These are phyloP conservation scores for Brotula barbata DNA, from an alignment of 2,797 vertebrate species.

Conservation along the genomic window DNA sequence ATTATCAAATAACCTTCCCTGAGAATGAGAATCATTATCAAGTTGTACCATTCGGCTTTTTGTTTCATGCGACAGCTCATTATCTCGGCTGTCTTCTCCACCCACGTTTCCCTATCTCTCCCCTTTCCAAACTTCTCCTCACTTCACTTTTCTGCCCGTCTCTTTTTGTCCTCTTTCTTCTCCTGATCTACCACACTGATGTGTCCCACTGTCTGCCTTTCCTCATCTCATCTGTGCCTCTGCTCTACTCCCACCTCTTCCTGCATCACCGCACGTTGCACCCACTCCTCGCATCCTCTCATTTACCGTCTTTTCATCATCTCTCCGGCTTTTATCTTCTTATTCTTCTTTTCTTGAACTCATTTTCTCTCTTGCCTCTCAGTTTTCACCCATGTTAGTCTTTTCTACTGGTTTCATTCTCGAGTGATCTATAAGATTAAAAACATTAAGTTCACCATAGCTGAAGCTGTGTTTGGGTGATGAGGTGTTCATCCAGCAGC, in stretches of 20 bases:
- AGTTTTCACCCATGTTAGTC: neutral
- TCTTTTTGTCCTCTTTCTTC: conserved; percentile 15
- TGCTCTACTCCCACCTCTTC: neutral
- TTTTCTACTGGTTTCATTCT: neutral
- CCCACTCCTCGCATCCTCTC: neutral
- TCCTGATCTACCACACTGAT: neutral
- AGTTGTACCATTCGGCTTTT: conserved; percentile 57
- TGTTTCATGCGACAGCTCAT: conserved; percentile 61
- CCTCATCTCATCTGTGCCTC: neutral
- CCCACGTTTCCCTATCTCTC: neutral
- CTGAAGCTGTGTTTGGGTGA: neutral
- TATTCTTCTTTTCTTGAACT: neutral
- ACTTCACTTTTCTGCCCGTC: conserved; percentile 1
- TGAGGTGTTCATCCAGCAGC: conserved; percentile 12
- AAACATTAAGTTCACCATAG: neutral
- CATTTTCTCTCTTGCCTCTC: neutral
- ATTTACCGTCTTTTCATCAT: neutral
- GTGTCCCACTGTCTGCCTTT: too few species aligned
- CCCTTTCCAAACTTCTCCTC: neutral
- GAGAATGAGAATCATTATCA: conserved; percentile 53
- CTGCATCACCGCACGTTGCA: neutral
- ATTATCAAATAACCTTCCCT: conserved; percentile 38
- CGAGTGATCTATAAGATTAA: neutral
- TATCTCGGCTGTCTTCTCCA: conserved; percentile 36
- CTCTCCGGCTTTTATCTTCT: conserved; percentile 3